These are phyloP conservation scores for Bufo bufo DNA, from an alignment of 2,113 vertebrate genomes.

Conservation along the genomic window DNA sequence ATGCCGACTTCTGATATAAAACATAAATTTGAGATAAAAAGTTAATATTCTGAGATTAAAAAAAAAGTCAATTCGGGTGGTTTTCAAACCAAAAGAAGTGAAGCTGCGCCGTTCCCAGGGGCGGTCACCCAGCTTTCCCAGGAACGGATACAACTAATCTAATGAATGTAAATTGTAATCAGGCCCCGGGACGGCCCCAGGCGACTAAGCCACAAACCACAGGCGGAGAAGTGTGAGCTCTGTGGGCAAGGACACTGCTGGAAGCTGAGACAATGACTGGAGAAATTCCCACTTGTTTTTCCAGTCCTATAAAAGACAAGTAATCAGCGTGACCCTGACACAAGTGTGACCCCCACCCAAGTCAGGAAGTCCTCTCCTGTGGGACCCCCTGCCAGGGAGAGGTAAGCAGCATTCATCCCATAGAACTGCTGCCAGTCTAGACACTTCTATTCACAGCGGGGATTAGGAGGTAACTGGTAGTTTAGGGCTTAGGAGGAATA, in stretches of 20 bases:
- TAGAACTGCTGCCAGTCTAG: slow-evolving; percentile 45
- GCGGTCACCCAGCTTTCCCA: no score
- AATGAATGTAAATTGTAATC: no score
- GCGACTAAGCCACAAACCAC: no score
- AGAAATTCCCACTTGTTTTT: neutral
- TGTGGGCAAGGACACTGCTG: neutral
- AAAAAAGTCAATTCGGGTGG: no score
- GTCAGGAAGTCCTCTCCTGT: slow-evolving; percentile 1
- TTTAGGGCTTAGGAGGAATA: slow-evolving; percentile 49
- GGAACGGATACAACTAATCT: no score
- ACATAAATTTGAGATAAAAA: neutral
- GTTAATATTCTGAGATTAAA: neutral
- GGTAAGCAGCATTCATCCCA: slow-evolving; percentile 18
- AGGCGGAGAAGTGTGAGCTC: neutral
- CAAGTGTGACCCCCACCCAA: slow-evolving; percentile 1
- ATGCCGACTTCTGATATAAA: no score
- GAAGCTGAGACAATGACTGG: neutral
- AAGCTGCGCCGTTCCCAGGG: no score
- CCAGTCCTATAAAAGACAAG: neutral
- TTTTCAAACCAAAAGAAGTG: no score
- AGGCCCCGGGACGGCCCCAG: no score
- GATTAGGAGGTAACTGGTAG: slow-evolving; percentile 41
- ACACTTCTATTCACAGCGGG: slow-evolving; percentile 45
- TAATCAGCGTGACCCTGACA: slow-evolving; percentile 10
- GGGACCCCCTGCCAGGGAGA: neutral